Evolutionary conservation across 2,888 invertebrate genomes (phyloP).

Genomic region (Ramazzottius varieornatus): DNA sequence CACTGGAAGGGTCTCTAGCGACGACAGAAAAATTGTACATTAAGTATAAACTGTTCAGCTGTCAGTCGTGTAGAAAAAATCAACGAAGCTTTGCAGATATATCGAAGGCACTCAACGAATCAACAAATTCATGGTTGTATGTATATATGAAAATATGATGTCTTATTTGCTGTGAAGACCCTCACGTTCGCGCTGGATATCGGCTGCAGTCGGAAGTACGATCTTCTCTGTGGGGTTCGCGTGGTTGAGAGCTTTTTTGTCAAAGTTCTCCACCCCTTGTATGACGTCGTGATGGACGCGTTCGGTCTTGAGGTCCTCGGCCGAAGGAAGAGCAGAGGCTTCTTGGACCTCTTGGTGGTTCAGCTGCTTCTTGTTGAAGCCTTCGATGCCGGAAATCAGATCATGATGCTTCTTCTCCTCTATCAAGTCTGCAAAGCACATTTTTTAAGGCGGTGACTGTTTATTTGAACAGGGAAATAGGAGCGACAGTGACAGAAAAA

Average conservation of each 20-base stretch:
- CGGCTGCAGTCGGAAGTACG: neutral
- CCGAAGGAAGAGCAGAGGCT: neutral
- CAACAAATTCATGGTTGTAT: too few relatives aligned
- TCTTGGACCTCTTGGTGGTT: neutral
- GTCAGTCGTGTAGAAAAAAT: too few relatives aligned
- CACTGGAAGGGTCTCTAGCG: too few relatives aligned
- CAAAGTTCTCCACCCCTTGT: neutral
- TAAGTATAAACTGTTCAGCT: too few relatives aligned
- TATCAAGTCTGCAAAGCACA: neutral
- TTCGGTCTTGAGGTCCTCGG: neutral
- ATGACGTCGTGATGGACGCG: neutral
- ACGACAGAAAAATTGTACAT: too few relatives aligned
- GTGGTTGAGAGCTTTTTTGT: neutral
- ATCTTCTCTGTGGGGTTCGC: neutral
- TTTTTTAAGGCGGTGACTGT: neutral
- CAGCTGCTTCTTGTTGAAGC: slow-evolving; percentile 1
- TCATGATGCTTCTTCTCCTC: neutral
- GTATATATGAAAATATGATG: too few relatives aligned
- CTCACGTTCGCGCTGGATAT: neutral
- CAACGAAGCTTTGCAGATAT: too few relatives aligned
- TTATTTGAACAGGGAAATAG: neutral
- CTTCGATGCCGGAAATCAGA: neutral
- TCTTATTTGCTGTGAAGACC: too few relatives aligned
- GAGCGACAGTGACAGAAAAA: neutral
- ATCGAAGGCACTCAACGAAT: too few relatives aligned